Conservation (phyloP, 2,888 invertebrate species). For the Synergus japonicus region DNA sequence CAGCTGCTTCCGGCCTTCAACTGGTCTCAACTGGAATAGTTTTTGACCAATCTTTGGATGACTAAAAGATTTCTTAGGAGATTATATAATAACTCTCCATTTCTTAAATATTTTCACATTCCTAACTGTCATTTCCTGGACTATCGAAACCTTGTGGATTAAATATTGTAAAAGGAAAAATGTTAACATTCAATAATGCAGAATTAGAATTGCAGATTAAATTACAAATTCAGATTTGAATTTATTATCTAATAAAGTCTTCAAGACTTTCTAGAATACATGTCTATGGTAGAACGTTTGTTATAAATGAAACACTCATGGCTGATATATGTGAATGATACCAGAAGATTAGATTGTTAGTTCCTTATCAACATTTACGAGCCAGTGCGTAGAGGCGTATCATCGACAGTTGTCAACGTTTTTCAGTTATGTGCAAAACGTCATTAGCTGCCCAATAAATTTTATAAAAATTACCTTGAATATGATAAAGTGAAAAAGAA, state of each 20-base stretch:
- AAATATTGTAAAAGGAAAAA: too few relatives aligned
- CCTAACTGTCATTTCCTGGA: constrained; percentile 83
- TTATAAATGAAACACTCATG: background rate
- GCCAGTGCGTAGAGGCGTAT: constrained; percentile 1
- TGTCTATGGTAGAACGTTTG: background rate
- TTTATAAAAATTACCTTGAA: background rate
- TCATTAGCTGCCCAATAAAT: background rate
- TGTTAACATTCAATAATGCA: background rate
- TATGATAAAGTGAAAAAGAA: constrained; percentile 9
- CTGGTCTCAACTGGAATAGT: constrained; percentile 83
- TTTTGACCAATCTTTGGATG: constrained; percentile 84
- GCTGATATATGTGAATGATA: constrained; percentile 10
- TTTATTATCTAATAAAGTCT: too few relatives aligned
- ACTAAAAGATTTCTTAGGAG: constrained; percentile 81
- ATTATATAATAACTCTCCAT: constrained; percentile 82
- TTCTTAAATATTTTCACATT: constrained; percentile 84
- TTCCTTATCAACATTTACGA: constrained; percentile 24
- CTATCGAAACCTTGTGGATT: constrained; percentile 78
- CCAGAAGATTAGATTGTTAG: constrained; percentile 13
- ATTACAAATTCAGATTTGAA: too few relatives aligned
- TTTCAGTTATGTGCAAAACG: background rate
- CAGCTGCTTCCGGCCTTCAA: constrained; percentile 86
- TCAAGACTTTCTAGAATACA: too few relatives aligned
- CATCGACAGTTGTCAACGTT: background rate
- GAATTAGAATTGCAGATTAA: too few relatives aligned